Percentiles rank a stretch among this genome's conserved stretches.
Evolutionary conservation across 2,113 vertebrate genomes (phyloP).

Genomic region (Myotis brandtii): DNA sequence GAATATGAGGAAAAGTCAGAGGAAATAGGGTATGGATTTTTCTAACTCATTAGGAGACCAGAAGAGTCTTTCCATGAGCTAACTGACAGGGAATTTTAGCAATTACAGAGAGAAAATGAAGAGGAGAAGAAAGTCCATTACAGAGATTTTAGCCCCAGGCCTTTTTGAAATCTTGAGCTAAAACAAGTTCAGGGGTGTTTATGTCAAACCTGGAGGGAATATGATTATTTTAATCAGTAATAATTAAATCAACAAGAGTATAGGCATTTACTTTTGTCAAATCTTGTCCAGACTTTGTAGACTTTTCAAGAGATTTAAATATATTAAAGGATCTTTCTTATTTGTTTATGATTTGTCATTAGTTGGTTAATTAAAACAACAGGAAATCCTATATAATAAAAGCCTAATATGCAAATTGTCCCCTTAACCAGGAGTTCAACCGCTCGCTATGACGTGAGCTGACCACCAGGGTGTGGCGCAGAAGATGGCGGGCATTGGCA

Average conservation of each 20-base stretch:
- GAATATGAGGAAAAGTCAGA: background rate
- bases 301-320: background rate
- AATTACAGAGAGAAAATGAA: background rate
- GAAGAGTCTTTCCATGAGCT: background rate
- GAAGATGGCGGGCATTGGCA: no score
- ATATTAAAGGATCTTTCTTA: background rate
- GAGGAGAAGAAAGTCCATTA: background rate
- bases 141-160: background rate
- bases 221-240: background rate
- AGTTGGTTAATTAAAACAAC: background rate
- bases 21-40: background rate
- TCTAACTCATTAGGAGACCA: background rate
- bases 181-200: background rate
- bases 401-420: no score
- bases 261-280: background rate
- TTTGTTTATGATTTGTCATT: constrained; percentile 40
- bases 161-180: background rate
- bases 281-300: background rate
- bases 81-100: background rate
- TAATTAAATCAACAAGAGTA: background rate
- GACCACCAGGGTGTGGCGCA: no score
- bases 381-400: background rate
- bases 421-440: no score
- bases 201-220: background rate
- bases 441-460: no score